These are phyloP conservation scores for Elgonia sp. DNA, from an alignment of 2,888 invertebrate genomes.

Conservation along the genomic window DNA sequence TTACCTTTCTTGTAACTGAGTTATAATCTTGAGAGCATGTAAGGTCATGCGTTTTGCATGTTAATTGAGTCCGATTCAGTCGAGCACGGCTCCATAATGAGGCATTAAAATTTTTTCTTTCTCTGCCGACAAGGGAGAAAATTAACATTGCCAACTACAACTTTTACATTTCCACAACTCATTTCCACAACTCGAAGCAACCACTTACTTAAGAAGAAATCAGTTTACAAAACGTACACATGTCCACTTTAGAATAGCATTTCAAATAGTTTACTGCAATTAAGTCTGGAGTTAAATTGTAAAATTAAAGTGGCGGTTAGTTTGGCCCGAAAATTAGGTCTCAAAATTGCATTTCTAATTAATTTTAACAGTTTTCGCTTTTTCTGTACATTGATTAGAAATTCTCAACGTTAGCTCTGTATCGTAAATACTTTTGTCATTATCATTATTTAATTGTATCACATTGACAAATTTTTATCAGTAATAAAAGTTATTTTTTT, in stretches of 20 bases:
- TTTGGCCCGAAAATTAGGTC: constrained; percentile 40
- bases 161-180: constrained; percentile 60
- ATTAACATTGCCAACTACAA: constrained; percentile 55
- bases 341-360: constrained; percentile 44
- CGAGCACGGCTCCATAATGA: constrained; percentile 66
- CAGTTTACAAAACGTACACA: constrained; percentile 50
- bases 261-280: constrained; percentile 50
- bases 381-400: constrained; percentile 15
- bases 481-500: no score
- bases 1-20: constrained; percentile 74
- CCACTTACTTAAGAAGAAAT: constrained; percentile 56
- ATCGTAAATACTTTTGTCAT: no score
- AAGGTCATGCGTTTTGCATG: constrained; percentile 73
- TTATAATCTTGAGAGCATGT: constrained; percentile 73
- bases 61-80: constrained; percentile 62
- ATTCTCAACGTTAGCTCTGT: not conserved
- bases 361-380: not conserved
- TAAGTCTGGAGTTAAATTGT: constrained; percentile 57
- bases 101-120: constrained; percentile 55
- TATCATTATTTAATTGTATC: no score
- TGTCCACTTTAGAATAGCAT: constrained; percentile 49
- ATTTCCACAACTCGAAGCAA: constrained; percentile 45
- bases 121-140: constrained; percentile 22
- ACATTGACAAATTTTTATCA: no score
- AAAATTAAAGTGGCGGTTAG: constrained; percentile 44